Evolutionary conservation across 2,888 invertebrate genomes (phyloP), one percentile per base, ranked within the genome.

Genomic region (Rhaphigaster nebulosa): DNA sequence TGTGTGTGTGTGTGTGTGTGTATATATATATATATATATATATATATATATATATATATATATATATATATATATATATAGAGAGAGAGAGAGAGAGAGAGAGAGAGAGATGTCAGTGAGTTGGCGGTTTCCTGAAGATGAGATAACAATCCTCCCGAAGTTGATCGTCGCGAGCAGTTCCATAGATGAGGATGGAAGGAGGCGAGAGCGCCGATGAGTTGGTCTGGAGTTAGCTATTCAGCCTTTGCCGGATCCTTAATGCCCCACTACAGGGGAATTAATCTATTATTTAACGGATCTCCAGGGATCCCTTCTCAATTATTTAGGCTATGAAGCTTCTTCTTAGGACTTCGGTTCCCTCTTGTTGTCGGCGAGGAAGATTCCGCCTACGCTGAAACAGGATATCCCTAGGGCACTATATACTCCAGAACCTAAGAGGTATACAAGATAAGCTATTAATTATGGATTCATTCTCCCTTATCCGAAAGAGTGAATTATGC

Each of bases 251-350:
- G 84, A 84, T 84, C 84, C 84, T 45, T 50, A 50, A 84, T 84
- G 45, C 84, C 45, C 41, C n/a, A 84, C 84, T 84, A 84, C 84
- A 84, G 84, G 45, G 84, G 84, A 50, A 84, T 84, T 84, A 84
- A 84, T 84, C 84, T 84, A 84, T 84, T 84, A 84, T 84, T 84
- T 84, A 84, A 45, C 45, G 84, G 84, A n/a, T 84, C 84, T 84
- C 84, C 45, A 50, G 84, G 45, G 84, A 84, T 84, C 84, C 45
- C 45, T 50, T n/a, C 45, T 84, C 45, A 84, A 84, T 84, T 84
- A 84, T 84, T 84, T 50, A 84, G 84, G 26, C 38, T 76, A 76
- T 76, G 70, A 38, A 76, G 70, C 70, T 76, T 76, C 70, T 76
- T 76, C 70, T 76, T 38, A 76, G 70, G 70, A 76, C 34, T 76